Evolutionary conservation across 2,797 vertebrate species (phyloP), one percentile per base, ranked within the genome.

Genomic region (Lagorchestes hirsutus): DNA sequence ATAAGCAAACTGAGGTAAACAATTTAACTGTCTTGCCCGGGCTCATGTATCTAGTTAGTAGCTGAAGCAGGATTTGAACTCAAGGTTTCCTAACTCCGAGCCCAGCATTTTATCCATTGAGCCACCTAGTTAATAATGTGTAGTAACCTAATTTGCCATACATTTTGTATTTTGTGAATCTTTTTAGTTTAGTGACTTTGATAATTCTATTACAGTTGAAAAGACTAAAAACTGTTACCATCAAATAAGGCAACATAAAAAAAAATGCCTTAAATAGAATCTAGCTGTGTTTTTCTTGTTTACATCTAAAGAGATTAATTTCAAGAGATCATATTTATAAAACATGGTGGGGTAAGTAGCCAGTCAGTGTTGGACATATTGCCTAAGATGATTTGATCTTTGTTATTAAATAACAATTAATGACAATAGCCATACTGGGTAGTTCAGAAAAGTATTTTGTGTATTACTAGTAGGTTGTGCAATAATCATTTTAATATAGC

Each of bases 241-340:
- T 2, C 10, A 95, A 95, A 92, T 92, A 91, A 95, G 31, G 1
- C 2, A 87, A 50, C 96, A 29, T 90, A 90, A 97, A 40, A 62
- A 91, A 46, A 92, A 94, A 40, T 74, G 16, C 50, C 57, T 95
- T 92, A 93, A 95, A 93, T 0, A 62, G 82, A 97, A 95, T 93
- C 96, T 92, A 96, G 22, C 58, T 91, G 28, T 95, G 93, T 97
- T 97, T n/a, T 95, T 46, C 55, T 40, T 95, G 3, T 82, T 94
- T 95, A 97, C 91, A 93, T 90, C 14, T 93, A 93, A 74, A 50
- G 46, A 93, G 52, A 90, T 90, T 90, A 90, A 29, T 90, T 54
- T 90, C 40, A 27, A 91, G 93, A 92, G 52, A 62, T 94, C 59
- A 5, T 40, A 93, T 94, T 94, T 95, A 46, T 91, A 90, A 94